phyloP scores from a whole-genome alignment of 2,113 vertebrate genomes.

The Percina caprodes region DNA sequence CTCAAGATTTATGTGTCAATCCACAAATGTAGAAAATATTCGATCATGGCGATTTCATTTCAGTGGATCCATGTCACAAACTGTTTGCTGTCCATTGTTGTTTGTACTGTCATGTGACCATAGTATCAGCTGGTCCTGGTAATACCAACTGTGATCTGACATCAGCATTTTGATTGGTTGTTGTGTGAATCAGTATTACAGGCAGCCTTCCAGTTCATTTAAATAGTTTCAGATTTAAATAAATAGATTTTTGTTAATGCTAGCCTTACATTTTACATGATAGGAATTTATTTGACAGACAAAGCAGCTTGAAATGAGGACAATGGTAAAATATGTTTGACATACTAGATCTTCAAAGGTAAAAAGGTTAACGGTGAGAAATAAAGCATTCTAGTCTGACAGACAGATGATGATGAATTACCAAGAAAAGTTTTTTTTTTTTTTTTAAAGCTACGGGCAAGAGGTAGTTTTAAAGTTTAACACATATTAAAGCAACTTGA shows the following conservation, averaged over 20 bases:
- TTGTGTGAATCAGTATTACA: neutral
- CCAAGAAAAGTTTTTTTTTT: neutral
- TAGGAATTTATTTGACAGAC: neutral
- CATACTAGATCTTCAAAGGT: neutral
- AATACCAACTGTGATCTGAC: neutral
- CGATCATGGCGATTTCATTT: neutral
- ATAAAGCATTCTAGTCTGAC: neutral
- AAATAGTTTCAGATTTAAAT: too few species aligned
- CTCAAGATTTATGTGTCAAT: neutral
- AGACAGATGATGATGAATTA: neutral
- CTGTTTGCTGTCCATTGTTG: neutral
- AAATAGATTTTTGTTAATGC: too few species aligned
- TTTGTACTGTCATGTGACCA: neutral
- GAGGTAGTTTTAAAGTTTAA: neutral
- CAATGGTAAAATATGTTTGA: neutral
- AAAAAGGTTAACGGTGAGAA: neutral
- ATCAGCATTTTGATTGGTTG: neutral
- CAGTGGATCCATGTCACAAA: neutral
- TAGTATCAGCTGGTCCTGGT: neutral
- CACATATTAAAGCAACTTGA: neutral
- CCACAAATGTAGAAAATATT: neutral
- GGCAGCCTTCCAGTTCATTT: neutral
- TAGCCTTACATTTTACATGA: neutral
- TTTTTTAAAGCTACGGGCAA: neutral
- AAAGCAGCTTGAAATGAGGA: constrained; percentile 1